Base-by-base conservation (phyloP, 2,888 invertebrate genomes). In the Clistopyga incitator region DNA sequence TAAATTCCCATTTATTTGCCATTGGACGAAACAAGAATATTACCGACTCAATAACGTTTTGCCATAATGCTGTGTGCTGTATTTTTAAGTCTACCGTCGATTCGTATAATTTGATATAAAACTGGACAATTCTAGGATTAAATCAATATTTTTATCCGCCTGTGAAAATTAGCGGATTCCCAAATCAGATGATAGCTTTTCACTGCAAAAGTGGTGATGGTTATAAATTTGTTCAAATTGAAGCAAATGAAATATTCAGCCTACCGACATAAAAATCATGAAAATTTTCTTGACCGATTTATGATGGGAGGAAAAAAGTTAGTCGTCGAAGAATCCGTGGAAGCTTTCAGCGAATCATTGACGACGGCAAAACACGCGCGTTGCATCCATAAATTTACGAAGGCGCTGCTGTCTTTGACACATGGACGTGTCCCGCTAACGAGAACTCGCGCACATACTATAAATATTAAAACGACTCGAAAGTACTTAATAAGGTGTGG, bases 401-500 rank as follows among this genome's bases (percentile, higher is more conserved):
- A 67, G 78, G 61, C 81, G 72, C 74, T 74, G 72, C 64, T 54
- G 77, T 78, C 56, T 72, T 52, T 72, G 74, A 67, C 64, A 71
- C 50, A 56, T 54, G 72, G 25, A 18, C 68, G 78, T 59, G 64
- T 67, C 38, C 11, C 67, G 61, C 78, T 78, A 78, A 72, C 84
- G 70, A 83, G 71, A 78, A 78, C 47, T 70, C 77, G 47, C 25
- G 75, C 61, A 70, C 80, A 81, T 65, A 74, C 78, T 83, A 84
- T 78, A 83, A 85, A 85, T 84, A 84, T 83, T 78, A 85, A 84
- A 84, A 78, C 59, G 78, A 59, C 76, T 84, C 75, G 84, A 80
- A 71, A 78, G 79, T 85, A 82, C 86, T 86, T 86, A 86, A 89
- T 87, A 87, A 89, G 88, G 88, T 88, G 87, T 85, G 88, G 88